Evolutionary conservation across 2,797 vertebrate species (phyloP).

Genomic region (Bothrops alternatus): DNA sequence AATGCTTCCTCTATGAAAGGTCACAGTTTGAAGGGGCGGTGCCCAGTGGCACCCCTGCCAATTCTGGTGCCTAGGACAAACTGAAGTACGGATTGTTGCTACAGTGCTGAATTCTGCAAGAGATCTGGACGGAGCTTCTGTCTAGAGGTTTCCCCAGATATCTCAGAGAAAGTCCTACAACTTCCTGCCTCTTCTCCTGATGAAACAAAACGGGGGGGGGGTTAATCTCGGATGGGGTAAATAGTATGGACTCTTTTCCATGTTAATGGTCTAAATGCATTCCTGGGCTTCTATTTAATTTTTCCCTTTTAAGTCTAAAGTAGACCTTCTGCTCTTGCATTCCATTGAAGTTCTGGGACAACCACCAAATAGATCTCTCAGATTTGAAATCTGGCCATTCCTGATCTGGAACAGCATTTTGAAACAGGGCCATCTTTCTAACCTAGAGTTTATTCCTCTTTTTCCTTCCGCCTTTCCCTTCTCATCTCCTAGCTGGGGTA

Average conservation of each 20-base stretch:
- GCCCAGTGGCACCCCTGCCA: rapidly evolving
- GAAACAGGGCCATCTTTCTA: background rate
- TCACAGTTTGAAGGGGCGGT: background rate
- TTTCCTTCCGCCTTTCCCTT: background rate
- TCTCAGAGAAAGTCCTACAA: too few species aligned
- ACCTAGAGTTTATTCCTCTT: background rate
- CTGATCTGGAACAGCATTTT: background rate
- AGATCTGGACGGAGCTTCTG: background rate
- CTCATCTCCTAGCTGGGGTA: background rate
- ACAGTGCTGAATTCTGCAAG: background rate
- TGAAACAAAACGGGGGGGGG: background rate
- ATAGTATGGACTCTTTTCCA: background rate
- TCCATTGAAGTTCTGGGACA: background rate
- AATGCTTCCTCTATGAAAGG: constrained; percentile 31
- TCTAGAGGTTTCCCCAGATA: background rate
- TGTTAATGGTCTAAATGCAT: background rate
- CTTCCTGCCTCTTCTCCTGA: background rate
- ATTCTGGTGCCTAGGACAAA: background rate
- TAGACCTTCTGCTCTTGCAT: background rate
- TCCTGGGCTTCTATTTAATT: background rate
- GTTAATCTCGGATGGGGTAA: background rate
- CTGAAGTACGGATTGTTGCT: background rate
- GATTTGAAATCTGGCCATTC: background rate
- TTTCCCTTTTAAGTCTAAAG: background rate
- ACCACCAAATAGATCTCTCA: background rate